Evolutionary conservation across 2,797 vertebrate species (phyloP), one percentile per base, ranked within the genome.

Genomic region (Pseudochirops cupreus): DNA sequence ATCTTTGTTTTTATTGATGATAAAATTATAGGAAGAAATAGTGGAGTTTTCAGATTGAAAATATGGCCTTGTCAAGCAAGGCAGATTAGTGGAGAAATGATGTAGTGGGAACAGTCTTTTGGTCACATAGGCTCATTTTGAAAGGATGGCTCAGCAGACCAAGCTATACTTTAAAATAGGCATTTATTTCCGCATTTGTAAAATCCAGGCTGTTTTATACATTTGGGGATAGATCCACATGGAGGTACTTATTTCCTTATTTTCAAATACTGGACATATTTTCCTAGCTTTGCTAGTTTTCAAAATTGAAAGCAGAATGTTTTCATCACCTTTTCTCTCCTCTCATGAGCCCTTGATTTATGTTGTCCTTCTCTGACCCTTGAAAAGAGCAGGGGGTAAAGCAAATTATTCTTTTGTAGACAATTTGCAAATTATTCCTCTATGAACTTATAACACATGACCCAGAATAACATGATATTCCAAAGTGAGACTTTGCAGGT

Each of bases 321-420:
- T 62, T 59, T 96, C 55, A 58, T 95, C 62, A 74, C 52, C 33
- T 56, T 92, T 93, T 94, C 57, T 90, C 56, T 91, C 16, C 21
- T 39, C 21, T 97, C 21, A 39, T 58, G 74, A 93, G 56, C 39
- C 31, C 33, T 46, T 62, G 50, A 91, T 90, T 89, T 97, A 52
- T 89, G 74, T 26, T 93, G 29, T 94, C 56, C 92, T 89, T 95
- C 74, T 95, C 52, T 94, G 74, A 96, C 39, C 56, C 95, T 92
- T 93, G 54, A 87, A 57, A 94, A 94, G 87, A 96, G 54, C 56
- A 74, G 46, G 89, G n/a, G 59, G 56, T 16, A 92, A 96, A 95
- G 91, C 39, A 92, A 96, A 96, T 90, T 28, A 96, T 96, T 96
- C 56, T 28, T 94, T 74, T 87, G 46, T 67, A 95, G 94, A 93